Conservation (phyloP, 2,888 invertebrate species). For the Lepidocyrtinus sp. region DNA sequence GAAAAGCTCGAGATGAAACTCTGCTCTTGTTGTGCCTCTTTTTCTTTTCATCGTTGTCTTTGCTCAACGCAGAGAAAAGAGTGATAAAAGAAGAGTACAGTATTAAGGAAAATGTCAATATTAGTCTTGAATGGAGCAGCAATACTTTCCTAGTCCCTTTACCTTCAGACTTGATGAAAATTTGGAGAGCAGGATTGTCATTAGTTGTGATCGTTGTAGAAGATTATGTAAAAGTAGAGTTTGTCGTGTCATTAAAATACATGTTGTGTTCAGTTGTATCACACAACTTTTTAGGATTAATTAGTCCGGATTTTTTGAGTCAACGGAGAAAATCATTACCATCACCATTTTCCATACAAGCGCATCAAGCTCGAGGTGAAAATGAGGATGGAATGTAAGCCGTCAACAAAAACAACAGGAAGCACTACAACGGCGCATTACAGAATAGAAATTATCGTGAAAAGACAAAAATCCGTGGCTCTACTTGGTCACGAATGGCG, state of each 20-base stretch:
- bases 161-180: conserved; percentile 37
- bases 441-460: conserved; percentile 27
- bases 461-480: conserved; percentile 34
- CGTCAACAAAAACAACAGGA: conserved; percentile 18
- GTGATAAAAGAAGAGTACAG: not conserved
- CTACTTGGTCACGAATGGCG: not conserved
- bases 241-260: not conserved
- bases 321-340: not conserved
- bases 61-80: not conserved
- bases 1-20: not conserved
- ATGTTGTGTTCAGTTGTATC: not conserved
- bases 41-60: not conserved
- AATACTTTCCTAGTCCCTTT: not conserved
- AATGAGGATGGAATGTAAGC: conserved; percentile 48
- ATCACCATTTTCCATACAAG: conserved; percentile 11
- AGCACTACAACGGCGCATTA: conserved; percentile 28
- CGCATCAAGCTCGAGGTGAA: conserved; percentile 37
- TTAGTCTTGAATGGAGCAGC: conserved; percentile 7
- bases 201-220: conserved; percentile 17
- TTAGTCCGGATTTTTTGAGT: not conserved
- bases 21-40: not conserved
- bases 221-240: not conserved
- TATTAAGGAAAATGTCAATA: conserved; percentile 12
- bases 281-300: not conserved
- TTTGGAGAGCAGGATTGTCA: conserved; percentile 21